phyloP scores from a whole-genome alignment of 2,113 vertebrate species.

The Siphamia tubifer region DNA sequence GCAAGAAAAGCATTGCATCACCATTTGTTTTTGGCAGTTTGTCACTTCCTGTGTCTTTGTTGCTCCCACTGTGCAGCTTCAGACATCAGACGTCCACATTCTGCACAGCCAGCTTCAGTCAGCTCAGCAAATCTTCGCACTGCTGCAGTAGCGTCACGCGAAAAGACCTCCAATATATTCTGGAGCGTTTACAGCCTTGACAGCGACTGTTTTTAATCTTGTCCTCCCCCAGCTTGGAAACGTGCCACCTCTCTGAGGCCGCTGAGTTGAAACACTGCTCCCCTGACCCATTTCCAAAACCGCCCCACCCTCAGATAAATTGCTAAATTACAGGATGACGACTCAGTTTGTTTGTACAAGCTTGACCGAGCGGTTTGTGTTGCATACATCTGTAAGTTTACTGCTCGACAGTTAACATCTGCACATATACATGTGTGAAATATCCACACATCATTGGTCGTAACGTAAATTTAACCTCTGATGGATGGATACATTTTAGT shows the following conservation, averaged over 20 bases:
- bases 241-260: neutral
- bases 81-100: neutral
- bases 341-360: conserved; percentile 14
- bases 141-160: neutral
- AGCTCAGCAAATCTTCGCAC: neutral
- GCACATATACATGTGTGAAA: neutral
- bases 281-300: conserved; percentile 18
- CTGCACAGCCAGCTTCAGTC: neutral
- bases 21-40: accelerated
- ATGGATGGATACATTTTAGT: too few species aligned
- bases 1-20: neutral
- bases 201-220: conserved; percentile 18
- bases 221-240: conserved; percentile 17
- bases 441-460: neutral
- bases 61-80: neutral
- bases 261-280: neutral
- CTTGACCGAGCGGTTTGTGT: neutral
- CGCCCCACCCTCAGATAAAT: conserved; percentile 12
- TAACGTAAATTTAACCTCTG: too few species aligned
- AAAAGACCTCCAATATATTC: neutral
- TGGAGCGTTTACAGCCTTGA: neutral
- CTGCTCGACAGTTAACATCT: neutral
- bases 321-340: conserved; percentile 52
- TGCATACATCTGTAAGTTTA: neutral
- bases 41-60: conserved; percentile 12